Evolutionary conservation across 1,140 invertebrate genomes (phyloP), one percentile per base, ranked within the genome.

Genomic region (Plodia interpunctella): DNA sequence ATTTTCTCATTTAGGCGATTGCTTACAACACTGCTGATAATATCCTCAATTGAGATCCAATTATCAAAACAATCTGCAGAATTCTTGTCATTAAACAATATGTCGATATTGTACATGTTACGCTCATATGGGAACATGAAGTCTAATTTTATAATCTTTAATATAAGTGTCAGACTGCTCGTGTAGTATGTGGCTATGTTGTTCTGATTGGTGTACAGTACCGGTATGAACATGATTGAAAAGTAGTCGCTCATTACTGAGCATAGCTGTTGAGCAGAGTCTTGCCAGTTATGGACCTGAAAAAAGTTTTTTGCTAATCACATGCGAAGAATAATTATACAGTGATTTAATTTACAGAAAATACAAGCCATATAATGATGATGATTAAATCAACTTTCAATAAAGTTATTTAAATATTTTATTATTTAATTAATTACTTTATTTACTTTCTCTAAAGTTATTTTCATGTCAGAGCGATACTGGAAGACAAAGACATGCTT

Each of bases 51-150:
- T 11, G 83, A 75, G 6, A 72, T 54, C 35, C 64, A 62, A 15
- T 55, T 68, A 5, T 65, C 68, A 68, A 88, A 88, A 44, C 70
- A 80, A 15, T 87, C 78, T 0, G 52, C 30, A 49, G 86, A 80
- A 13, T 57, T 77, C 56, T 82, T 84, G 57, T 86, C 80, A 68
- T 86, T 81, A 9, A 86, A 76, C 13, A 88, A 49, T 55, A 88
- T 68, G 44, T 87, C 82, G 18, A 88, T 59, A 60, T 75, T 82
- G 19, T 64, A 80, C 81, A 82, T 81, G 17, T 70, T 80, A 25
- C 76, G 67, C 38, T 67, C 21, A 28, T 73, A 76, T n/a, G 78
- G 78, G 57, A 87, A 86, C 64, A 83, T 74, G 44, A 88, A 88
- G 59, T 86, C 81, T 3, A 76, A 57, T 63, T 77, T 85, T 3